Evolutionary conservation across 2,888 invertebrate genomes (phyloP).

Genomic region (Scaptomyza reducta): DNA sequence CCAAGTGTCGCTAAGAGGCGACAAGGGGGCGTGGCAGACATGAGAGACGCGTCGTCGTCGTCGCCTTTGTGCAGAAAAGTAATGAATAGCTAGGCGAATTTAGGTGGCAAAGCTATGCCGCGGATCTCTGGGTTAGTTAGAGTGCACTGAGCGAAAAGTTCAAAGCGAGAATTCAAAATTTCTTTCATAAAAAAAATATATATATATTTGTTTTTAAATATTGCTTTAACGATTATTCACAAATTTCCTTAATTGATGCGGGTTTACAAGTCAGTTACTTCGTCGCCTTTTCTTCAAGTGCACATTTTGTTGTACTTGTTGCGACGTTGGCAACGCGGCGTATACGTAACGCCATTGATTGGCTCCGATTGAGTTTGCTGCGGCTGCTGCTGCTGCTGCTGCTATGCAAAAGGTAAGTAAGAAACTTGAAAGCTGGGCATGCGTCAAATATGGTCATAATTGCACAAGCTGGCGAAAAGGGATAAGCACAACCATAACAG

Average conservation of each 20-base stretch:
- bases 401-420: slow-evolving; percentile 19
- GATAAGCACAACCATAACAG: slow-evolving; percentile 31
- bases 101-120: slow-evolving; percentile 2
- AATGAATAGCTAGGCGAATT: slow-evolving; percentile 63
- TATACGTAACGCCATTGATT: slow-evolving; percentile 77
- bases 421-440: slow-evolving; percentile 17
- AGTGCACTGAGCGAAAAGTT: background rate
- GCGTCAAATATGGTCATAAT: slow-evolving; percentile 67
- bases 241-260: no score
- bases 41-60: slow-evolving; percentile 40
- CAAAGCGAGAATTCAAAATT: no score
- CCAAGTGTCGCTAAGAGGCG: slow-evolving; percentile 52
- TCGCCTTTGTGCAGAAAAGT: slow-evolving; percentile 48
- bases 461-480: slow-evolving; percentile 57
- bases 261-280: background rate
- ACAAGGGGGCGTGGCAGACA: slow-evolving; percentile 42
- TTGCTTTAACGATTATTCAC: no score
- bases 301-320: slow-evolving; percentile 59
- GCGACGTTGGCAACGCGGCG: slow-evolving; percentile 59
- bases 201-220: no score
- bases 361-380: slow-evolving; percentile 59
- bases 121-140: slow-evolving; percentile 1
- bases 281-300: background rate
- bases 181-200: no score
- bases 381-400: slow-evolving; percentile 25